A percentile compares a stretch with the other conserved stretches of the same genome.
Evolutionary conservation across 2,797 vertebrate species (phyloP).

Genomic region (Capromys pilorides): DNA sequence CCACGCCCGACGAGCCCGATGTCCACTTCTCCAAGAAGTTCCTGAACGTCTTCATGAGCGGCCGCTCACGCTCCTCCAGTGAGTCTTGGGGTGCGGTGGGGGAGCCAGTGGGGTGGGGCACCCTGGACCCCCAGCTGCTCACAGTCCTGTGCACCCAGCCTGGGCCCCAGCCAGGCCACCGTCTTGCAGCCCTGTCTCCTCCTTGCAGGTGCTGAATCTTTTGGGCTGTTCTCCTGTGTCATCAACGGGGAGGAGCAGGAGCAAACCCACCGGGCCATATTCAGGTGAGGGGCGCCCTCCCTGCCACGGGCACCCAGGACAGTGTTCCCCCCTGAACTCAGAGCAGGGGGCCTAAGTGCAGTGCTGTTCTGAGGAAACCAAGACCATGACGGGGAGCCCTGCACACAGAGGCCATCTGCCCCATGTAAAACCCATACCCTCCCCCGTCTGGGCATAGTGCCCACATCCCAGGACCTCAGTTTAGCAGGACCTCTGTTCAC

Average conservation of each 20-base stretch:
- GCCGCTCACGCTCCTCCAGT: conserved; percentile 96
- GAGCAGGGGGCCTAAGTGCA: neutral
- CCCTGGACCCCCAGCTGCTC: neutral
- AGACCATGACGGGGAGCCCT: neutral
- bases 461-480: accelerated
- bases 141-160: neutral
- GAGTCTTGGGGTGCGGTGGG: conserved; percentile 78
- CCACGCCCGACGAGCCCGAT: conserved; percentile 93
- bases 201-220: conserved; percentile 92
- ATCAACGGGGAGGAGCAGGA: conserved; percentile 96
- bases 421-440: no score
- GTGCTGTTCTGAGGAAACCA: neutral
- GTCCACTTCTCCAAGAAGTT: conserved; percentile 98
- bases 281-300: conserved; percentile 88
- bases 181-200: neutral
- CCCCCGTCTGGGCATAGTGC: accelerated
- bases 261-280: conserved; percentile 95
- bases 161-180: accelerated
- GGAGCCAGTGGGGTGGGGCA: neutral
- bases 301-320: neutral
- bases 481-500: neutral
- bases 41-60: conserved; percentile 98
- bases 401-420: neutral
- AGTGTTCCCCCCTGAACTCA: neutral
- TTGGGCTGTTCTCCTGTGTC: conserved; percentile 94